Base-by-base conservation (phyloP, 2,113 vertebrate species). In the Platysternon megacephalum region DNA sequence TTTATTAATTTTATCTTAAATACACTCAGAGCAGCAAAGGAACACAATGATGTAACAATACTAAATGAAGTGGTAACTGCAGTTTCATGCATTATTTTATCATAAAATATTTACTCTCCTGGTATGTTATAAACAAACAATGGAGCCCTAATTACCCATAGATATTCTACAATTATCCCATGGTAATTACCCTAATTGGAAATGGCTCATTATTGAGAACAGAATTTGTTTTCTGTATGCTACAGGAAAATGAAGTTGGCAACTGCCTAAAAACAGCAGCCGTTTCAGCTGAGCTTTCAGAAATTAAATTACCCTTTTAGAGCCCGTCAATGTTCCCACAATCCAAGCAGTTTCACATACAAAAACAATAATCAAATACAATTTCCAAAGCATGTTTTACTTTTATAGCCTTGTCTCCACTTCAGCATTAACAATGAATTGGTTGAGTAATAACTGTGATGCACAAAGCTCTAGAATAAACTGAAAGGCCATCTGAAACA, bases 241-340 rank as follows among this genome's bases (percentile, higher is more conserved):
- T 96, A 83, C 53, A 80, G 93, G 88, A 95, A 84, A 94, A 79
- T 17, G 84, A 91, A 96, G 92, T 42, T 96, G 72, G 89, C 94
- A 97, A 94, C 88, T 93, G 95, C 97, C 32, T 96, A 84, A 96
- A 98, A 97, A 65, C 95, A 96, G 83, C 87, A 95, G 58, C 90
- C 1, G 0, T 94, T 97, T 97, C 48, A 92, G 90, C 83, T 24
- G 51, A 95, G 82, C 84, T 94, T 79, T 96, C 97, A 86, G 93
- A 83, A 86, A 93, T 79, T 87, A 88, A 88, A 93, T 95, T 96
- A 72, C 78, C 76, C 79, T 97, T 89, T 94, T 87, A 91, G 49
- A 97, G 84, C 65, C 65, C 81, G 53, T 93, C 95, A 93, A 86
- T 88, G 32, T 86, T 96, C 82, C 91, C 91, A 96, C 94, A 97